Evolutionary conservation across 2,888 invertebrate genomes (phyloP), one percentile per base, ranked within the genome.

Genomic region (Pimpla rufipes): DNA sequence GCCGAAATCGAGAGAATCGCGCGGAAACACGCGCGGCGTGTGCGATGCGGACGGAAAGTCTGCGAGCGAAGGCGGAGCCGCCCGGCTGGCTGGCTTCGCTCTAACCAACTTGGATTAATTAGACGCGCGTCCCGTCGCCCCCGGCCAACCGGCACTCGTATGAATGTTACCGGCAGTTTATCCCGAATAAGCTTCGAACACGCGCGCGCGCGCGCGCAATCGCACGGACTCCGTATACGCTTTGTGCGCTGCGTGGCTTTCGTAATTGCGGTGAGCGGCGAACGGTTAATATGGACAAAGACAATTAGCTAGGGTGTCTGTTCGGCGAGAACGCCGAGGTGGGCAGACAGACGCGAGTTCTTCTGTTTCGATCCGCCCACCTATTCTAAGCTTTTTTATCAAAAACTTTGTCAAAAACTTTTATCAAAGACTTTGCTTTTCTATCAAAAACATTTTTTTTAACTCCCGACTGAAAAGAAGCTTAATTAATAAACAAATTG

Each of bases 41-140:
- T 13, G 59, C 62, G 62, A 62, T 37, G 62, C 16, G 16, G 16
- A 18, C 18, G 37, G 37, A 62, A 62, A 37, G 35, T 40, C 10
- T 1, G 62, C 8, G 18, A 62, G 37, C 7, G 16, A 16, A 35
- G 18, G 57, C n/a, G 57, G 57, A 29, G 29, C n/a, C 45, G 29
- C 35, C 45, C 57, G 21, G n/a, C 57, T 57, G 57, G 42, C 62
- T 50, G 68, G 62, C 37, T 79, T 73, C 29, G 42, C 67, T 55
- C 13, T 52, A 77, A 83, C 67, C 42, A 66, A 79, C 66, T 80
- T 77, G 77, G 59, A 79, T 77, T 77, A 83, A 83, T 79, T 57
- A 67, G 75, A 79, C 50, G 73, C 50, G 67, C 73, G 37, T 42
- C 45, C 52, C 59, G 21, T 62, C 21, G 59, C 29, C 55, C 55